Evolutionary conservation across 2,888 invertebrate genomes (phyloP), one percentile per base, ranked within the genome.

Genomic region (Monoplex corrugatus): DNA sequence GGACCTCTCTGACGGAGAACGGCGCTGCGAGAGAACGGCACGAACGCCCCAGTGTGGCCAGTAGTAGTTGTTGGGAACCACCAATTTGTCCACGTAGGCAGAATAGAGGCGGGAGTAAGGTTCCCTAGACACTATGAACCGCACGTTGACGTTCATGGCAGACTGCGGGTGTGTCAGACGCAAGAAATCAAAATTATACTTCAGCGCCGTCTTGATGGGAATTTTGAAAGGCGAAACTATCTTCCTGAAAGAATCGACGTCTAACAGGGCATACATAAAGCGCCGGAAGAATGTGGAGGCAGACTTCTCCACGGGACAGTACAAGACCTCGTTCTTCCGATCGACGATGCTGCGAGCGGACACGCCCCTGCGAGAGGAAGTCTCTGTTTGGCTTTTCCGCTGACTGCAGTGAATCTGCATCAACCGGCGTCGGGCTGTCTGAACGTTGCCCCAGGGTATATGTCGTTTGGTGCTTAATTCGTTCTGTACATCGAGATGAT

Each of bases 31-130:
- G 44, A 63, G 78, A 10, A 93, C 89, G 16, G 90, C 91, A 8
- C 78, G 82, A 6, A 84, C 57, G 1, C 91, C 90, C 82, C 92
- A 89, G 0, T 43, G 13, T 13, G 50, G 35, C 92, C 92, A 92
- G 89, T 91, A 92, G 16, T 89, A 50, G n/a, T 89, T 89, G 72
- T 92, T 93, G n/a, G 93, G 93, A 0, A 92, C 91, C 50, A 91
- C 40, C 13, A 93, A 87, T 57, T 93, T 93, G 84, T 93, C 93
- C 1, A 92, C 90, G 38, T 91, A 93, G 0, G 89, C 91, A 1
- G 93, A 91, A n/a, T 89, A 90, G 8, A 93, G 44, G 35, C 90
- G 63, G 16, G 87, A 88, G 38, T 50, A 90, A 28, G 90, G 90
- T 10, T 90, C 90, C n/a, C 90, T 40, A 1, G 75, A 88, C 38